Evolutionary conservation across 2,888 invertebrate genomes (phyloP).

Genomic region (Plagodis pulveraria): DNA sequence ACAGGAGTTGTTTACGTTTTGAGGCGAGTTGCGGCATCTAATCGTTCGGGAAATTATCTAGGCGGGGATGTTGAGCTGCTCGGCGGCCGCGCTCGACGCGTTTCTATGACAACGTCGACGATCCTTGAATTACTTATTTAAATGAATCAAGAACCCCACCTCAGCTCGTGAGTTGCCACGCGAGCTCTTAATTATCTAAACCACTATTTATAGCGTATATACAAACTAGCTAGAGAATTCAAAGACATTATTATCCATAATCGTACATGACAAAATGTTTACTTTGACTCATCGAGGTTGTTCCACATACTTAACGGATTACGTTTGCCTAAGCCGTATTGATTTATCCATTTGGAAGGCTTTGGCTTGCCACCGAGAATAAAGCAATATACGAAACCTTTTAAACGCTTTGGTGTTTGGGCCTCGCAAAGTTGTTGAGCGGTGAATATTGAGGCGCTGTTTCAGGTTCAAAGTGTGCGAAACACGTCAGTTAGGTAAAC

Average conservation of each 20-base stretch:
- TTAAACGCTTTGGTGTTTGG: constrained; percentile 10
- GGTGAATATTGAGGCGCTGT: constrained; percentile 18
- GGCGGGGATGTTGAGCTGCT: constrained; percentile 60
- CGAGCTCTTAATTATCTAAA: constrained; percentile 10
- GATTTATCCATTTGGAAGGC: constrained; percentile 21
- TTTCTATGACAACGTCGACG: constrained; percentile 64
- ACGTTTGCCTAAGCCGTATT: constrained; percentile 25
- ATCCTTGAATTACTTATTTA: constrained; percentile 74
- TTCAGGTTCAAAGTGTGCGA: constrained; percentile 23
- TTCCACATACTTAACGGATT: constrained; percentile 26
- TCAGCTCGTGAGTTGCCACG: constrained; percentile 39
- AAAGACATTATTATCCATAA: constrained; percentile 12
- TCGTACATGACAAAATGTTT: constrained; percentile 22
- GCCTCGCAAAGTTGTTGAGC: constrained; percentile 1
- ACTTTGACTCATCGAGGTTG: constrained; percentile 22
- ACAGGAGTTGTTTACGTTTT: constrained; percentile 58
- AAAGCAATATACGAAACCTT: constrained; percentile 12
- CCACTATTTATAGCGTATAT: not conserved
- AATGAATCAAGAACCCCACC: constrained; percentile 65
- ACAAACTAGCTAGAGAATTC: constrained; percentile 1
- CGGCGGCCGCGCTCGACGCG: constrained; percentile 56
- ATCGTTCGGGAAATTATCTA: constrained; percentile 72
- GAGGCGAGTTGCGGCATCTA: constrained; percentile 57
- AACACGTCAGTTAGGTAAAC: constrained; percentile 28
- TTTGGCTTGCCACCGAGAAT: constrained; percentile 6